These are phyloP conservation scores for Aphelinus atriplicis DNA, from an alignment of 1,140 invertebrate species.

Conservation along the genomic window DNA sequence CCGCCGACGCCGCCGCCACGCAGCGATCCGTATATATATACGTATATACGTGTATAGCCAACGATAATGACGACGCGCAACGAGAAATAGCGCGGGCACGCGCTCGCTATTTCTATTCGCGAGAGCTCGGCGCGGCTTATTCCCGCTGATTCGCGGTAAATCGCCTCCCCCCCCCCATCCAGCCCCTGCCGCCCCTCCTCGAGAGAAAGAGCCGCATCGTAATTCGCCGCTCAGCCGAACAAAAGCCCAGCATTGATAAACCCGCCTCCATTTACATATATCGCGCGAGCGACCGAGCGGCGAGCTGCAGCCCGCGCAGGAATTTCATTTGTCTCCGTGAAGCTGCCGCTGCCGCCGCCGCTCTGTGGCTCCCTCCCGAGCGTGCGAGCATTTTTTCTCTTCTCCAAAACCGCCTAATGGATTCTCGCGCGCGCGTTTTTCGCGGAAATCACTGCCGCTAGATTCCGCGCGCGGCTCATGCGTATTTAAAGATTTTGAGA, in stretches of 20 bases:
- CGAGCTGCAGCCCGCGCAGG: not conserved
- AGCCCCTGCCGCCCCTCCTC: not conserved
- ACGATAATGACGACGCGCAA: conserved; percentile 18
- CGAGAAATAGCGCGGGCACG: not conserved
- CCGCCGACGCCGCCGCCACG: not conserved
- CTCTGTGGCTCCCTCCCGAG: no score
- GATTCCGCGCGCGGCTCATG: no score
- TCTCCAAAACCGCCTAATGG: no score
- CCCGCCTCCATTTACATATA: conserved; percentile 18
- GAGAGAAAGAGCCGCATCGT: conserved; percentile 13
- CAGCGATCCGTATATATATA: no score
- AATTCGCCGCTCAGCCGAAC: no score
- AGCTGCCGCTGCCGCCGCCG: no score
- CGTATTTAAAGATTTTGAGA: no score
- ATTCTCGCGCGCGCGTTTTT: no score
- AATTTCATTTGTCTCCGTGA: conserved; percentile 28
- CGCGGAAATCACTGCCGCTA: no score
- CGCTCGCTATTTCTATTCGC: conserved; percentile 22
- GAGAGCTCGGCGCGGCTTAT: not conserved
- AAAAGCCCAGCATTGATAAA: not conserved
- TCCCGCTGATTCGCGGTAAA: conserved; percentile 29
- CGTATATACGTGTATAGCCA: no score
- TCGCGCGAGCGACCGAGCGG: not conserved
- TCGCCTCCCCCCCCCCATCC: conserved; percentile 11
- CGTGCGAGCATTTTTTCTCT: no score